Evolutionary conservation across 2,888 invertebrate species (phyloP).

Genomic region (Catocala fraxini): DNA sequence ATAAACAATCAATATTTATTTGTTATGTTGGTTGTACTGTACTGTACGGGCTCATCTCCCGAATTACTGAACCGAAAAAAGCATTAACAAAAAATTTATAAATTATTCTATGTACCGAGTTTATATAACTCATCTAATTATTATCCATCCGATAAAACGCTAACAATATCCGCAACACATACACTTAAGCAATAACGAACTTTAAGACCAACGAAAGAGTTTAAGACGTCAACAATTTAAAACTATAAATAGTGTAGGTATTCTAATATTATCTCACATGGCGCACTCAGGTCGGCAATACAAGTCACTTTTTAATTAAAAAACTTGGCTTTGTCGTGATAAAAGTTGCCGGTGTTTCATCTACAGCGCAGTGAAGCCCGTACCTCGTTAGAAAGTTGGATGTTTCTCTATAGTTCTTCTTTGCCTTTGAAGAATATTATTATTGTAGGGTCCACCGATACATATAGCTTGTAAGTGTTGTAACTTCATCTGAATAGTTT

Average conservation of each 20-base stretch:
- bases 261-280: conserved; percentile 25
- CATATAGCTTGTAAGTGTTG: conserved; percentile 63
- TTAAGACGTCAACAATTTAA: conserved; percentile 11
- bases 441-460: conserved; percentile 62
- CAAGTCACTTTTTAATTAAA: conserved; percentile 75
- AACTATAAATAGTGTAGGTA: conserved; percentile 13
- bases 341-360: conserved; percentile 61
- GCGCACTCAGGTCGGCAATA: conserved; percentile 38
- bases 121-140: no score
- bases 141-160: no score
- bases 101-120: no score
- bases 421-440: conserved; percentile 73
- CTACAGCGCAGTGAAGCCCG: conserved; percentile 60
- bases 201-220: not conserved
- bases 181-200: not conserved
- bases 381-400: conserved; percentile 78
- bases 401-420: conserved; percentile 64
- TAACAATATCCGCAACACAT: no score
- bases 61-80: no score
- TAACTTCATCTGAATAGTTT: conserved; percentile 47
- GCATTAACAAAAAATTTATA: no score
- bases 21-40: no score
- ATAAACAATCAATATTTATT: no score
- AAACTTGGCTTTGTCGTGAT: conserved; percentile 71
- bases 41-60: no score